Conservation (phyloP, 1,140 invertebrate species). For the Gonioctena quinquepunctata region DNA sequence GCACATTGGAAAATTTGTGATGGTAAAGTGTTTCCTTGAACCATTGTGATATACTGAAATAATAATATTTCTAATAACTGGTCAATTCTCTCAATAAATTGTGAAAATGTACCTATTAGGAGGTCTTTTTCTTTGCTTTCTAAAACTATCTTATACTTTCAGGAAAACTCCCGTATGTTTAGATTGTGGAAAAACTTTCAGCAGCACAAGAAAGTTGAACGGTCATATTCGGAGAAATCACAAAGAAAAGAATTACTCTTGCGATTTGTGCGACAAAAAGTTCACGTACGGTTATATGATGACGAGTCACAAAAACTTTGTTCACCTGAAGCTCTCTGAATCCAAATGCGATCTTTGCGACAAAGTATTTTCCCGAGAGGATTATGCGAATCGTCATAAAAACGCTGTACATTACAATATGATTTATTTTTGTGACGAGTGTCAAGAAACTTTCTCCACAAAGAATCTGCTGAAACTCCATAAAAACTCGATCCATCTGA, state of each 20-base stretch:
- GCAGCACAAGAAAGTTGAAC: background rate
- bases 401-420: background rate
- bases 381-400: slow-evolving; percentile 11
- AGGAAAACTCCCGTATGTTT: background rate
- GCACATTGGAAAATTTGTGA: too few relatives aligned
- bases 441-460: slow-evolving; percentile 15
- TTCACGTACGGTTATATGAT: slow-evolving; percentile 19
- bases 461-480: slow-evolving; percentile 11
- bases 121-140: too few relatives aligned
- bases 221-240: slow-evolving; percentile 33
- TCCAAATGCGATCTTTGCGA: slow-evolving; percentile 60
- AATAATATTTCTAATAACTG: too few relatives aligned
- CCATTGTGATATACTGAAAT: too few relatives aligned
- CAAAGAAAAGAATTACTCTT: slow-evolving; percentile 41
- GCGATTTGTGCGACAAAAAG: slow-evolving; percentile 24
- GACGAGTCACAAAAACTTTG: slow-evolving; percentile 53
- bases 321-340: slow-evolving; percentile 53
- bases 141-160: background rate
- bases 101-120: too few relatives aligned
- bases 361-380: slow-evolving; percentile 19
- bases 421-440: background rate
- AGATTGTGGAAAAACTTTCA: slow-evolving; percentile 5
- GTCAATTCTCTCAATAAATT: too few relatives aligned
- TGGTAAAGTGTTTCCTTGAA: too few relatives aligned
- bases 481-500: slow-evolving; percentile 19